A percentile compares a stretch with the other conserved stretches of the same genome.
These are phyloP conservation scores for Otocyon megalotis DNA, from an alignment of 2,113 vertebrate species.

Conservation along the genomic window DNA sequence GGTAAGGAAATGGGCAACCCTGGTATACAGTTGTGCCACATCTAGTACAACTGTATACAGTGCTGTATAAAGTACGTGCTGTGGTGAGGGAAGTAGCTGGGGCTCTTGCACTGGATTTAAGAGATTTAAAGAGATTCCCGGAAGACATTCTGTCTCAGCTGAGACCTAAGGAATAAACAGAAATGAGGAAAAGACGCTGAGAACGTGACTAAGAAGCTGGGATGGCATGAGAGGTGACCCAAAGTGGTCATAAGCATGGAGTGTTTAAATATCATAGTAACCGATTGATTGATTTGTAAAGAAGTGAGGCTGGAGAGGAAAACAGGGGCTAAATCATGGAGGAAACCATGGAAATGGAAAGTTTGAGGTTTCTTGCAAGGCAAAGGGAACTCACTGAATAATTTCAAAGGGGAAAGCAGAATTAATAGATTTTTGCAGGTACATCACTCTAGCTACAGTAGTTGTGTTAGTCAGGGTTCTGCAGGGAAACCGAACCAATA, in stretches of 20 bases:
- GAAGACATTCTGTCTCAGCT: not conserved
- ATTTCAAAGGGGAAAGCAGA: not conserved
- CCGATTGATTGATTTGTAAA: not conserved
- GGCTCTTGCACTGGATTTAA: not conserved
- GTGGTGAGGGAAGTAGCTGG: not conserved
- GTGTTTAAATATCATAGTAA: not conserved
- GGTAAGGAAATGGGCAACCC: not conserved
- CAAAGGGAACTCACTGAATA: not conserved
- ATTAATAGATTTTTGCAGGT: not conserved
- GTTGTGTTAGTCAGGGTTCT: not conserved
- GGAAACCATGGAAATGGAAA: not conserved
- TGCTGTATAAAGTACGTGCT: not conserved
- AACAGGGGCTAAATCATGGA: not conserved
- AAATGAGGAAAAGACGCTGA: not conserved
- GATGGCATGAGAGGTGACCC: not conserved
- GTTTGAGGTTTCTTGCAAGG: not conserved
- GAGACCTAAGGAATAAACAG: not conserved
- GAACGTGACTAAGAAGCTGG: not conserved
- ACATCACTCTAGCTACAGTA: not conserved
- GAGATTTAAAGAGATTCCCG: not conserved
- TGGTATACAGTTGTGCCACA: not conserved
- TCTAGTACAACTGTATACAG: not conserved
- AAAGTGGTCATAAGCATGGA: not conserved
- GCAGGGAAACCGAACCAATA: not conserved
- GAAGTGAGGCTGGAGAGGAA: not conserved